These are phyloP conservation scores for Cryptosula pallasiana DNA, from an alignment of 2,888 invertebrate genomes.

Conservation along the genomic window DNA sequence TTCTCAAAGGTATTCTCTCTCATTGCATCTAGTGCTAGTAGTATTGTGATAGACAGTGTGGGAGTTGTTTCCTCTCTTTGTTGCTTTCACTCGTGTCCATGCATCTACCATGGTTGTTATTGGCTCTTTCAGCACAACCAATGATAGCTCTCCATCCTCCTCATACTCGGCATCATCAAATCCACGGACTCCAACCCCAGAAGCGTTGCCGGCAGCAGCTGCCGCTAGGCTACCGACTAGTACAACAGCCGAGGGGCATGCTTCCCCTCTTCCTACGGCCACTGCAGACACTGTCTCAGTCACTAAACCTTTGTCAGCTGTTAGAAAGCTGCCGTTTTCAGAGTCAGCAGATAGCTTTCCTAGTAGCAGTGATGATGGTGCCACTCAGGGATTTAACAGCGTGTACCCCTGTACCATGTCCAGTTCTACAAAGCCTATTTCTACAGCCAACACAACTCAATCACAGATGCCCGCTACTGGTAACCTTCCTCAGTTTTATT, in stretches of 20 bases:
- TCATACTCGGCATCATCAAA: neutral
- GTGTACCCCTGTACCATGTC: too few relatives aligned
- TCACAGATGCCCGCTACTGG: slow-evolving; percentile 40
- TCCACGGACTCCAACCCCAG: slow-evolving; percentile 10
- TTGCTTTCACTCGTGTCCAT: too few relatives aligned
- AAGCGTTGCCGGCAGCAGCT: neutral
- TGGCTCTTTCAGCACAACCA: neutral
- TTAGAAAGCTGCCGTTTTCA: slow-evolving; percentile 14
- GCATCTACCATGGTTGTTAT: neutral
- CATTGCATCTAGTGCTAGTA: too few relatives aligned
- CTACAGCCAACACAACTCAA: neutral
- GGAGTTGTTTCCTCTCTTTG: too few relatives aligned
- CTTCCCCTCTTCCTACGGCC: neutral
- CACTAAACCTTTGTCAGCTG: neutral
- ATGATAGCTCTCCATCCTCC: slow-evolving; percentile 10
- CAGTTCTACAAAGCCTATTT: neutral
- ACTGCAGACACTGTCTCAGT: neutral
- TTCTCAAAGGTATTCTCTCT: neutral
- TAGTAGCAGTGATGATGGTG: neutral
- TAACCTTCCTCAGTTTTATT: neutral
- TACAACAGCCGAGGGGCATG: neutral
- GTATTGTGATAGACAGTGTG: too few relatives aligned
- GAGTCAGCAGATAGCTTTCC: neutral
- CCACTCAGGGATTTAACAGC: neutral
- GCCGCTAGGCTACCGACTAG: neutral